Conservation (phyloP, 1,140 invertebrate species). For the Mycetomoellerius zeteki region DNA sequence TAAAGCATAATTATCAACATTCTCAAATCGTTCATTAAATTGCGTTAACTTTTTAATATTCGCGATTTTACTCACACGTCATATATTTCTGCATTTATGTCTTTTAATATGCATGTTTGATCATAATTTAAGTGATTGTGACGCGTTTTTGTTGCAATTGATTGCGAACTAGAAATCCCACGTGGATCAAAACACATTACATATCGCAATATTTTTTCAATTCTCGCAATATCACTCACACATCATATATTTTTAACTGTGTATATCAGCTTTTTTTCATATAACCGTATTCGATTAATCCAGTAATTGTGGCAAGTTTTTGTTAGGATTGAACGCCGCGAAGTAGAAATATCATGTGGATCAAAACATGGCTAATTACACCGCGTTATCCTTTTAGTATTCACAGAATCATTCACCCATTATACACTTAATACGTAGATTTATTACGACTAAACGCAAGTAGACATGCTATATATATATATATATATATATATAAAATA, state of each 20-base stretch:
- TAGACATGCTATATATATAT: not conserved
- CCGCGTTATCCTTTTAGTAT: not conserved
- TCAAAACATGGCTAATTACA: not conserved
- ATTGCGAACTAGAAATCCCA: not conserved
- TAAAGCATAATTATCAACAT: slow-evolving; percentile 6
- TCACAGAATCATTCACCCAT: not conserved
- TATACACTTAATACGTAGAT: not conserved
- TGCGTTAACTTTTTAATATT: not conserved
- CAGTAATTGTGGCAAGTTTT: not conserved
- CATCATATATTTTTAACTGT: not conserved
- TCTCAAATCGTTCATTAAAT: slow-evolving; percentile 4
- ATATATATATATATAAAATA: too few species aligned
- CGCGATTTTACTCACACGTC: not conserved
- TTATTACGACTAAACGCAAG: not conserved
- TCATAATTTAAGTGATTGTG: not conserved
- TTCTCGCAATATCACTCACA: not conserved
- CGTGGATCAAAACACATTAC: not conserved
- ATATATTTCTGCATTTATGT: not conserved
- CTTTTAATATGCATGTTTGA: not conserved
- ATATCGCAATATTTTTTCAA: not conserved
- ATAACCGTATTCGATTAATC: not conserved
- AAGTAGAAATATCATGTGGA: not conserved
- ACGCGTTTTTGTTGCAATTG: not conserved
- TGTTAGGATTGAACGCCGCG: not conserved
- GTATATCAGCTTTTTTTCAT: not conserved